Conservation (phyloP, 2,113 vertebrate genomes). For the Hipposideros armiger region DNA sequence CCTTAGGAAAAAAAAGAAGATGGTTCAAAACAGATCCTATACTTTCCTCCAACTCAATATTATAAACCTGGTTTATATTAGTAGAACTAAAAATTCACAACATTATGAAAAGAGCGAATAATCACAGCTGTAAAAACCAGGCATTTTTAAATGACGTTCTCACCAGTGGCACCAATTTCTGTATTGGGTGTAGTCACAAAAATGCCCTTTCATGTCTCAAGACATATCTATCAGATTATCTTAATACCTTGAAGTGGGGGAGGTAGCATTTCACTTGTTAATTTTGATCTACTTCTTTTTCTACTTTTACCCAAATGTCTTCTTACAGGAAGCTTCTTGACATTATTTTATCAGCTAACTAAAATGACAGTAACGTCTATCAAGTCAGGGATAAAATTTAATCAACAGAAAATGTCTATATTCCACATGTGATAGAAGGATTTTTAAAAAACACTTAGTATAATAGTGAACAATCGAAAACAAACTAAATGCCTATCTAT, state of each 20-base stretch:
- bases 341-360: conserved; percentile 3
- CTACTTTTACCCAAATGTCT: conserved; percentile 37
- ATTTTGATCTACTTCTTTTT: conserved; percentile 38
- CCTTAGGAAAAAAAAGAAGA: not conserved
- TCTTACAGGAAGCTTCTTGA: not conserved
- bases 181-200: not conserved
- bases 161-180: not conserved
- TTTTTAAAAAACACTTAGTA: not conserved
- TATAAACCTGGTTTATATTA: conserved; percentile 40
- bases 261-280: not conserved
- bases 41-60: conserved; percentile 5
- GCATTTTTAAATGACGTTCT: not conserved
- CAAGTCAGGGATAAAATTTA: not conserved
- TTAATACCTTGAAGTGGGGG: not conserved
- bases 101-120: conserved; percentile 6
- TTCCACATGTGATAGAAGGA: not conserved
- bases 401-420: not conserved
- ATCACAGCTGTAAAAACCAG: conserved; percentile 14
- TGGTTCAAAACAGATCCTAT: not conserved
- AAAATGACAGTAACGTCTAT: not conserved
- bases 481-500: not conserved
- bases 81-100: conserved; percentile 9
- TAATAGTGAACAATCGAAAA: conserved; percentile 6
- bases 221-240: not conserved
- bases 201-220: not conserved